These are phyloP conservation scores for Periparus ater DNA, from an alignment of 2,797 vertebrate species.

Conservation along the genomic window DNA sequence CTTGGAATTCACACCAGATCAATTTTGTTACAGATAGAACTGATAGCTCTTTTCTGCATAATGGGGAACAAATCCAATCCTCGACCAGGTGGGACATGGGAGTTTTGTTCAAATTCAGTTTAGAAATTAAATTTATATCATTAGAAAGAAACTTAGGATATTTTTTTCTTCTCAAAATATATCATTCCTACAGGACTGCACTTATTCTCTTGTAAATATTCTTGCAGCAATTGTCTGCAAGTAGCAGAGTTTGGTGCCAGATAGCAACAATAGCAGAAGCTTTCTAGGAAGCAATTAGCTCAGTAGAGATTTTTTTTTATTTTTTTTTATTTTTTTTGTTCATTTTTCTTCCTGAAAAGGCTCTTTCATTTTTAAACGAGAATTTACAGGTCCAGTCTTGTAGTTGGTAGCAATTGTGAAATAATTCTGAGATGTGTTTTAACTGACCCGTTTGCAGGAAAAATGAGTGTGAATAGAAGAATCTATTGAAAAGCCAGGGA, in stretches of 20 bases:
- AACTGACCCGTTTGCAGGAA: not conserved
- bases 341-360: not conserved
- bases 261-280: not conserved
- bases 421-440: not conserved
- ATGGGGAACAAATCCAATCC: not conserved
- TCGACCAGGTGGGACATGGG: accelerated
- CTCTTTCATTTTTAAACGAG: not conserved
- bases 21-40: not conserved
- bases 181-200: not conserved
- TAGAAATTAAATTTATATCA: not conserved
- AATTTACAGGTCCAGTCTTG: not conserved
- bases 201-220: not conserved
- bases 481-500: not conserved
- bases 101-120: not conserved
- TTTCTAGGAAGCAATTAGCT: constrained; percentile 21
- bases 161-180: not conserved
- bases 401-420: not conserved
- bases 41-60: not conserved
- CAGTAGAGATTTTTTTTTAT: too few relatives aligned
- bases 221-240: not conserved
- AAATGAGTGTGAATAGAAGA: not conserved
- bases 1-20: not conserved
- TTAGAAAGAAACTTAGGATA: not conserved
- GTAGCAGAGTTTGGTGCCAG: not conserved
- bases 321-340: not conserved